Evolutionary conservation across 2,797 vertebrate genomes (phyloP), one percentile per base, ranked within the genome.

Genomic region (Sebastes steindachneri): DNA sequence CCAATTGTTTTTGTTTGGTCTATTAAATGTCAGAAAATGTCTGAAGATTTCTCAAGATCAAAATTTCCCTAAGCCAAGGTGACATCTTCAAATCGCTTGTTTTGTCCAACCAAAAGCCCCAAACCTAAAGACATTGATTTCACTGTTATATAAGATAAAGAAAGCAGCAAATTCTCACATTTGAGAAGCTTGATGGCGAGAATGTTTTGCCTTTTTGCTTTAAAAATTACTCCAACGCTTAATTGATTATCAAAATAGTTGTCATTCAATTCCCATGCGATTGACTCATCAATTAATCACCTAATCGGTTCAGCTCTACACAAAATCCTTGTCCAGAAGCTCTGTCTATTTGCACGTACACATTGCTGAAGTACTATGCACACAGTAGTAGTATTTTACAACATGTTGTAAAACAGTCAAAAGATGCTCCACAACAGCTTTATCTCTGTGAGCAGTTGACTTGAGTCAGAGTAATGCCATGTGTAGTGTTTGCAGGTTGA

Each of bases 401-500:
- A 11, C 23, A n/a, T 25, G 1, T 45, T 33, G 19, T 48, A 25
- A 59, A 31, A 59, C 19, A 53, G 28, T 29, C 2, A 37, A 14
- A 48, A 69, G 10, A 33, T 29, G 15, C 29, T 29, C 23, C 9
- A 68, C 4, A 17, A 55, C 7, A 29, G 54, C 14, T 55, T 19
- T 73, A 31, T 25, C 48, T 65, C 23, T 7, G 12, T 8, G 59
- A 26, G 54, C 12, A 26, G n/a, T 37, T 15, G 48, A 51, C 48
- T n/a, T 51, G 53, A 15, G 33, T 63, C 31, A 26, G 53, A 37
- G 41, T 54, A 17, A 79, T 57, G 5, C n/a, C 31, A 10, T 77
- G 75, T 17, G 14, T 4, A 2, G 21, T 7, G 82, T 81, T 35
- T 26, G 51, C 77, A 83, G 65, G 80, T 82, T 92, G 88, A 86